These are phyloP conservation scores for Nasonovia ribisnigri DNA, from an alignment of 2,888 invertebrate genomes.

Conservation along the genomic window DNA sequence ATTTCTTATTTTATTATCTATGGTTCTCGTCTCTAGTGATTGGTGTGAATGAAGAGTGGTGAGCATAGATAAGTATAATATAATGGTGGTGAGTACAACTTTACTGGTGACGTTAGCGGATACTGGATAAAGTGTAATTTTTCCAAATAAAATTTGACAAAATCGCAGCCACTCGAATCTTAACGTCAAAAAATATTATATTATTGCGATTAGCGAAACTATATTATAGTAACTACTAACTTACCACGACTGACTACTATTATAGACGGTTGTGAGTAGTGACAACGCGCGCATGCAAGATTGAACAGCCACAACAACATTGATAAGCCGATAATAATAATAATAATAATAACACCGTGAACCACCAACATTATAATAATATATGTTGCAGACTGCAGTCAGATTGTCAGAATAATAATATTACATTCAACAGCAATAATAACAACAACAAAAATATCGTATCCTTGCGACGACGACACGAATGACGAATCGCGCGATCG, in stretches of 20 bases:
- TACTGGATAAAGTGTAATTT: neutral
- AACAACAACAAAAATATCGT: neutral
- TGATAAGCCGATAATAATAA: slow-evolving; percentile 58
- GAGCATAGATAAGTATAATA: no score
- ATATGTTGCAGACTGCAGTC: neutral
- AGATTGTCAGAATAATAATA: neutral
- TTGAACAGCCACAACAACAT: slow-evolving; percentile 19
- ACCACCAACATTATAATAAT: neutral
- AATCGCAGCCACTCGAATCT: neutral
- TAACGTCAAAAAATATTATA: neutral
- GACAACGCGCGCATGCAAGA: neutral
- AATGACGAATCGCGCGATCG: neutral
- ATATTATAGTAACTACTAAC: neutral
- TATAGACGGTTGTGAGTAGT: no score
- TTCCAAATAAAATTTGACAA: neutral
- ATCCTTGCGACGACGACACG: neutral
- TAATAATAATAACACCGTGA: slow-evolving; percentile 28
- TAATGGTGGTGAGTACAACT: neutral
- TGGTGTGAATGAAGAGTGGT: neutral
- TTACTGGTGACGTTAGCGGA: neutral
- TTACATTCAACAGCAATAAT: neutral
- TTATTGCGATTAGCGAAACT: neutral
- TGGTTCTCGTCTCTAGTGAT: neutral
- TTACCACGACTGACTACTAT: neutral
- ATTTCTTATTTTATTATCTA: neutral